These are phyloP conservation scores for Mamestra brassicae DNA, from an alignment of 2,888 invertebrate genomes.

Conservation along the genomic window DNA sequence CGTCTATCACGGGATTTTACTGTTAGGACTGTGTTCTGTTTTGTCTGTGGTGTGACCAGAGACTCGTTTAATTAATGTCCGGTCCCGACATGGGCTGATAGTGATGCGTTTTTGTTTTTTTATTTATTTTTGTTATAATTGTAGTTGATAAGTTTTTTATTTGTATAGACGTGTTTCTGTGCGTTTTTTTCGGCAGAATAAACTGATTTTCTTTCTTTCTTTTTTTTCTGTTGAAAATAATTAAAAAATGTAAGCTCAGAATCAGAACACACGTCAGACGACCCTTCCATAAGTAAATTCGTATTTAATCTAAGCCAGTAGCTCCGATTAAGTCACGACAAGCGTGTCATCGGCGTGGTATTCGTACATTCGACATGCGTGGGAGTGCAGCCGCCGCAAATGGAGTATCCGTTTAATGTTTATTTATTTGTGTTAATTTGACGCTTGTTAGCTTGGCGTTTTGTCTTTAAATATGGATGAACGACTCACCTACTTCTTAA, in stretches of 20 bases:
- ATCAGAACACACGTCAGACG: background rate
- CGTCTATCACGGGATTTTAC: no score
- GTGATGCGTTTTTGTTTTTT: no score
- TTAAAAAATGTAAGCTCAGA: background rate
- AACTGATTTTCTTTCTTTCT: no score
- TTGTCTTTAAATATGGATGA: background rate
- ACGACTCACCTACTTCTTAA: background rate
- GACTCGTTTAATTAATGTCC: no score
- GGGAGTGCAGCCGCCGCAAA: slow-evolving; percentile 67
- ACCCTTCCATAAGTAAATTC: background rate
- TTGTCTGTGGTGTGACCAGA: no score
- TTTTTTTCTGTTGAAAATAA: background rate
- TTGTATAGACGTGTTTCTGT: no score
- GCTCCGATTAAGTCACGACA: slow-evolving; percentile 48
- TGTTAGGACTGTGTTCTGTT: no score
- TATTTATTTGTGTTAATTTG: slow-evolving; percentile 57
- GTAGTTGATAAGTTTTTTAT: no score
- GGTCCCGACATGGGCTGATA: no score
- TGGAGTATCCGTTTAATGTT: slow-evolving; percentile 36
- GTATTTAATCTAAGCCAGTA: slow-evolving; percentile 29
- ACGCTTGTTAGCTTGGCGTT: slow-evolving; percentile 44
- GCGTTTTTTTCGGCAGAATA: no score
- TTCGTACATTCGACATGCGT: slow-evolving; percentile 72
- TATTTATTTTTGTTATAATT: no score
- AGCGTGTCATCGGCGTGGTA: slow-evolving; percentile 72